These are phyloP conservation scores for Melanotaenia trifasciata DNA, from an alignment of 2,797 vertebrate genomes.

Conservation along the genomic window DNA sequence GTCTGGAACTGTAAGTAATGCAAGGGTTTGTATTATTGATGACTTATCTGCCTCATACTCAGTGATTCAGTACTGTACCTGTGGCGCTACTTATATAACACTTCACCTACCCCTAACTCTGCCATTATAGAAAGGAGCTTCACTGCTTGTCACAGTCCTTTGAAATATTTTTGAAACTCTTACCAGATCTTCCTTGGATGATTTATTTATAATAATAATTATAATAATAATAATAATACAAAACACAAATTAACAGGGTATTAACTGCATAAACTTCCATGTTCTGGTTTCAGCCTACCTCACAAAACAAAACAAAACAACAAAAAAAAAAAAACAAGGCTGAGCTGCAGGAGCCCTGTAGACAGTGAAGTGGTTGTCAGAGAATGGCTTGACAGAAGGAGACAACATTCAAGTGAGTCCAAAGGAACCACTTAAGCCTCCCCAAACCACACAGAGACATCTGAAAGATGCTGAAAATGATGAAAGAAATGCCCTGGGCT, in stretches of 20 bases:
- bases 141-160: background rate
- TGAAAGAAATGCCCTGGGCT: constrained; percentile 14
- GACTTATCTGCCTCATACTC: background rate
- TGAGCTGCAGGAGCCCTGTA: no score
- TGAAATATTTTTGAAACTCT: background rate
- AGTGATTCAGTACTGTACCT: background rate
- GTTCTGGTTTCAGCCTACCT: background rate
- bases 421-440: constrained; percentile 18
- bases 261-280: background rate
- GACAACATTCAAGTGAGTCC: constrained; percentile 20
- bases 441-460: constrained; percentile 7
- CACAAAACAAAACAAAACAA: background rate
- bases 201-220: constrained; percentile 2
- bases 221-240: no score
- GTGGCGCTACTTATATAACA: constrained; percentile 1
- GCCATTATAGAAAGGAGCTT: background rate
- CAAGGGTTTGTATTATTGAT: constrained; percentile 29
- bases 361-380: no score
- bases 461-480: background rate
- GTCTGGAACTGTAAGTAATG: constrained; percentile 17
- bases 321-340: background rate
- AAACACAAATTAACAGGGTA: background rate
- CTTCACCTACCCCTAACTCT: background rate
- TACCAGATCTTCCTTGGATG: background rate
- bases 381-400: background rate